Base-by-base conservation (phyloP, 2,888 invertebrate genomes). In the Pheosia tremula region DNA sequence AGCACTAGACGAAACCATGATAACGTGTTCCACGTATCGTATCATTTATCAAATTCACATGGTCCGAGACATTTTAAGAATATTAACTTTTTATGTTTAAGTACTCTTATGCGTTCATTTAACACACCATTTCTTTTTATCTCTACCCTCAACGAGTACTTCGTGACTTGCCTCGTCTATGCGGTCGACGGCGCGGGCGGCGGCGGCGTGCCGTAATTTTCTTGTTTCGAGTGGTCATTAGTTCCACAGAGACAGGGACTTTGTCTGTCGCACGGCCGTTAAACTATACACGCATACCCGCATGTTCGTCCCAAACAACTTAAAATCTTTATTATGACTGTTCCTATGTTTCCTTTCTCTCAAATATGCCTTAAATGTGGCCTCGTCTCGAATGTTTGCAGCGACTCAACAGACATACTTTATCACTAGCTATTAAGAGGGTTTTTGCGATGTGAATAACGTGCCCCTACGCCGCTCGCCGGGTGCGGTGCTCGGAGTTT, bases 161-260 rank as follows among this genome's bases (percentile, higher is more conserved):
- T 90, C 90, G 91, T 91, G 91, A 90, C 89, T 88, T 76, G 88
- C 75, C 80, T 83, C 81, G 84, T 85, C 86, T 84, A 82, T 81
- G 84, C 83, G 85, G 83, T 81, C 81, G 81, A 68, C 75, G 72
- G 82, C 81, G 81, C 68, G 74, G 72, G 82, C 79, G 82, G 81
- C 81, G 81, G 68, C 75, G 73, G 82, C 79, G 73, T 72, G 67
- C 72, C 60, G 90, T 90, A 90, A 91, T 92, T 91, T 89, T 88
- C 91, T 86, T 85, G 84, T 87, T 89, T 86, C 85, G 85, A 89
- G 88, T 89, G 88, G 89, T 89, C 92, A 92, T 93, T 93, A 92
- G 90, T 90, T 85, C 84, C 87, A 84, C 81, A 78, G 85, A 84
- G 86, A 89, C 86, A 82, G 83, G 82, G 84, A 82, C 82, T 87